A percentile compares a stretch with the other conserved stretches of the same genome.
Conservation (phyloP, 2,888 invertebrate genomes). For the Drosophila melanosoma region DNA sequence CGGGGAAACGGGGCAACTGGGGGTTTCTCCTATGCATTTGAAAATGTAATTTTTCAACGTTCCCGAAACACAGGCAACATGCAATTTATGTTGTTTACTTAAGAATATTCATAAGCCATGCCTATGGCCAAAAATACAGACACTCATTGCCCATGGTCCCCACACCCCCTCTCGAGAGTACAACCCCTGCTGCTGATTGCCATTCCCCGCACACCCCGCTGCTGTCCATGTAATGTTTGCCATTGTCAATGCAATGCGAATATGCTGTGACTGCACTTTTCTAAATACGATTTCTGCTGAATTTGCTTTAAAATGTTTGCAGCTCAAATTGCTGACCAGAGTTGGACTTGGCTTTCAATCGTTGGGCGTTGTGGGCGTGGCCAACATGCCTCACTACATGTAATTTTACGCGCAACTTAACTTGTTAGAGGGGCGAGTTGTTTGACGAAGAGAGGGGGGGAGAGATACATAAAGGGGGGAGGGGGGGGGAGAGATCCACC, state of each 20-base stretch:
- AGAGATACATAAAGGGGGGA: no score
- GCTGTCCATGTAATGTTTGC: slow-evolving; percentile 39
- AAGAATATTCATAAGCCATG: slow-evolving; percentile 69
- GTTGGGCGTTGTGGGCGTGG: slow-evolving; percentile 45
- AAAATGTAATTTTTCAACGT: slow-evolving; percentile 68
- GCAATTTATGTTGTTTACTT: slow-evolving; percentile 77
- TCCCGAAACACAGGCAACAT: slow-evolving; percentile 52
- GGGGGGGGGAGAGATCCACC: not conserved
- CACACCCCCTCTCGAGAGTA: not conserved
- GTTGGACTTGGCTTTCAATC: slow-evolving; percentile 36
- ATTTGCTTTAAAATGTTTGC: slow-evolving; percentile 70
- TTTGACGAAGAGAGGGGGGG: not conserved
- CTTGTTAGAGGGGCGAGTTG: slow-evolving; percentile 58
- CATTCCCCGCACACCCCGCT: not conserved
- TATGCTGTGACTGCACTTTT: slow-evolving; percentile 77
- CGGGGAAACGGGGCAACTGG: slow-evolving; percentile 2
- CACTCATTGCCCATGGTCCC: not conserved
- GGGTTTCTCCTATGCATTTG: slow-evolving; percentile 62
- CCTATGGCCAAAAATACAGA: slow-evolving; percentile 18
- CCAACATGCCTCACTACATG: slow-evolving; percentile 79
- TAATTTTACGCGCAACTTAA: slow-evolving; percentile 84
- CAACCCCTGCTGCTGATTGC: slow-evolving; percentile 36
- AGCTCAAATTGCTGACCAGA: slow-evolving; percentile 75
- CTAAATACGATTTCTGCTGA: slow-evolving; percentile 79
- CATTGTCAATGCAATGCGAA: slow-evolving; percentile 63